Percentiles rank a stretch among this genome's conserved stretches.
Evolutionary conservation across 2,797 vertebrate species (phyloP).

Genomic region (Schizopygopsis malacanthus): DNA sequence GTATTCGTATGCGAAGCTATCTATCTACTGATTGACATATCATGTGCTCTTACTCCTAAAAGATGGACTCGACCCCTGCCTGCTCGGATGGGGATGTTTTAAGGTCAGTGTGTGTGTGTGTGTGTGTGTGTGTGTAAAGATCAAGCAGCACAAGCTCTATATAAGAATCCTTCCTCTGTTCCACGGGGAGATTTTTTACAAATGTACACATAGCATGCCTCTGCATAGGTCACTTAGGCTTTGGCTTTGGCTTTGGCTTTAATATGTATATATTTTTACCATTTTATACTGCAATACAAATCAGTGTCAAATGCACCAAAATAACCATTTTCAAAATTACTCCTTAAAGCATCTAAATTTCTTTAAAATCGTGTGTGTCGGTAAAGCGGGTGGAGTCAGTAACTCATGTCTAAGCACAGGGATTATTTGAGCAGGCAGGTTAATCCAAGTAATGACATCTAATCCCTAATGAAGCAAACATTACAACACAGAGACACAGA

Average conservation of each 20-base stretch:
- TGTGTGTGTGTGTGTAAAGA: conserved; percentile 19
- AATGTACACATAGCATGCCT: background rate
- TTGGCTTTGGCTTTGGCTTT: background rate
- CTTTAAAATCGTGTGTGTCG: conserved; percentile 21
- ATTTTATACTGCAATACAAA: background rate
- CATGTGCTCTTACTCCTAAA: conserved; percentile 54
- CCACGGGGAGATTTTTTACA: background rate
- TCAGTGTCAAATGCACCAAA: background rate
- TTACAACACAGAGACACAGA: conserved; percentile 68
- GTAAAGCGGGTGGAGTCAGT: conserved; percentile 50
- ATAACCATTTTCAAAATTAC: background rate
- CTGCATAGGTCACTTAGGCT: background rate
- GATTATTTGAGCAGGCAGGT: conserved; percentile 71
- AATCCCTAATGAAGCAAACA: conserved; percentile 80
- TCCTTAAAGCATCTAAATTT: background rate
- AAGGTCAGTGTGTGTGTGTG: conserved; percentile 35
- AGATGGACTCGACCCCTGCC: conserved; percentile 51
- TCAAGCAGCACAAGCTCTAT: background rate
- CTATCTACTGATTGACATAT: conserved; percentile 40
- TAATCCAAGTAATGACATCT: conserved; percentile 79
- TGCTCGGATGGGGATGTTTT: conserved; percentile 26
- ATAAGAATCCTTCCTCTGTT: background rate
- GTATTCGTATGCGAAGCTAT: background rate
- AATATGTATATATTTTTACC: background rate
- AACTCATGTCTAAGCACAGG: conserved; percentile 47